Percentiles rank a stretch among this genome's conserved stretches.
These are phyloP conservation scores for Standfussiana lucernea DNA, from an alignment of 2,888 invertebrate genomes.

Conservation along the genomic window DNA sequence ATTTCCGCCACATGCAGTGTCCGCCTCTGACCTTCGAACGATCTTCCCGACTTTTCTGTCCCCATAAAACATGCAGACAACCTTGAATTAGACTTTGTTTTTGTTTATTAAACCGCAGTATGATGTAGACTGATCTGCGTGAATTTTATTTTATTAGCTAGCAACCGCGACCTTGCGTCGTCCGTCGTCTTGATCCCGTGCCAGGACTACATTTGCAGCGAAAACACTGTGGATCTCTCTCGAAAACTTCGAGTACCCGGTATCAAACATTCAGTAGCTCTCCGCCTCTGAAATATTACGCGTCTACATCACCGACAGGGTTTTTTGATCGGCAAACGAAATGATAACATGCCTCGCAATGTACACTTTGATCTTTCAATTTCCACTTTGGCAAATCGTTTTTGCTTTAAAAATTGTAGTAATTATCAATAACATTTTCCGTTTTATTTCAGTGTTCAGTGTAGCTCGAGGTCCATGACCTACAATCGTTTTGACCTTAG, in stretches of 20 bases:
- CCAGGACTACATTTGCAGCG: slow-evolving; percentile 75
- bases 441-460: slow-evolving; percentile 16
- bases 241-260: slow-evolving; percentile 34
- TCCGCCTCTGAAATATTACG: slow-evolving; percentile 46
- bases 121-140: slow-evolving; percentile 51
- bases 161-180: slow-evolving; percentile 81
- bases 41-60: slow-evolving; percentile 41
- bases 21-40: slow-evolving; percentile 31
- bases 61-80: slow-evolving; percentile 65
- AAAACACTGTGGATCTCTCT: slow-evolving; percentile 42
- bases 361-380: slow-evolving; percentile 58
- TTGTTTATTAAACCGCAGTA: slow-evolving; percentile 66
- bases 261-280: slow-evolving; percentile 53
- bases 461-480: background rate
- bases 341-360: slow-evolving; percentile 39
- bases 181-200: slow-evolving; percentile 75
- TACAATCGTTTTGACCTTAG: slow-evolving; percentile 31
- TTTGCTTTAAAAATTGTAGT: slow-evolving; percentile 35
- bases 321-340: slow-evolving; percentile 47
- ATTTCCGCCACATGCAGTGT: background rate
- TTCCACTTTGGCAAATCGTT: slow-evolving; percentile 44
- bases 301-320: slow-evolving; percentile 39
- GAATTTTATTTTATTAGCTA: slow-evolving; percentile 72
- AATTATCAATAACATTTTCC: slow-evolving; percentile 18
- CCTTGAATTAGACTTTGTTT: slow-evolving; percentile 65